A percentile compares a stretch with the other conserved stretches of the same genome.
phyloP scores from a whole-genome alignment of 2,113 vertebrate species.

The Callospermophilus lateralis region DNA sequence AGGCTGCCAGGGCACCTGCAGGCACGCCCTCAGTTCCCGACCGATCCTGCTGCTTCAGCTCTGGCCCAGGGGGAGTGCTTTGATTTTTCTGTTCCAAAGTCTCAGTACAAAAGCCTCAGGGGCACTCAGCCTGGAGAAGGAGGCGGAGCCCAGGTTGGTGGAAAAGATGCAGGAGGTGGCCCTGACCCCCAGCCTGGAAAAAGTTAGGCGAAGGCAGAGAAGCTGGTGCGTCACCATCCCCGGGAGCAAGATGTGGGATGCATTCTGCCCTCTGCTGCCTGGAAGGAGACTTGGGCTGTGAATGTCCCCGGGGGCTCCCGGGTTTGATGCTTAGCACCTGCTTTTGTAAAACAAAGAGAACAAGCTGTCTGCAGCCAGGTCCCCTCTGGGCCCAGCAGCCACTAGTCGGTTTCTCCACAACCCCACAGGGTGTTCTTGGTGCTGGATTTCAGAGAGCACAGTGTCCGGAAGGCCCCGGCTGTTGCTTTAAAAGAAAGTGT shows the following conservation, averaged over 20 bases:
- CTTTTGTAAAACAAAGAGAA: not conserved
- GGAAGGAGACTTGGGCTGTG: not conserved
- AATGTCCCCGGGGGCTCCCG: not conserved
- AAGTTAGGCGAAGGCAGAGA: not conserved
- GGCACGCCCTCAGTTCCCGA: not conserved
- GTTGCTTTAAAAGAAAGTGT: rapidly evolving
- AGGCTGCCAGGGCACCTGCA: not conserved
- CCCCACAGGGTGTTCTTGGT: rapidly evolving
- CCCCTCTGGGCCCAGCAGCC: rapidly evolving
- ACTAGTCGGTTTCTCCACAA: rapidly evolving
- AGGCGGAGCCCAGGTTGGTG: too few species aligned
- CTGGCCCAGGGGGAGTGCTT: not conserved
- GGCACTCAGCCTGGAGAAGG: too few species aligned
- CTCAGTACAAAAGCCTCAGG: not conserved
- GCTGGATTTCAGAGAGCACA: not conserved
- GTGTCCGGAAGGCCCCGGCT: not conserved
- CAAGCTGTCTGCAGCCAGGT: not conserved
- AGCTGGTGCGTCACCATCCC: not conserved
- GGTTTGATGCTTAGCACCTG: not conserved
- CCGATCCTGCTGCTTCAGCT: not conserved
- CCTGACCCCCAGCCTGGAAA: rapidly evolving
- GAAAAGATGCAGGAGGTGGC: not conserved
- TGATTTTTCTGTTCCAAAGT: not conserved
- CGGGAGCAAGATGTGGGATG: not conserved
- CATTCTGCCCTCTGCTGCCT: constrained; percentile 44